These are phyloP conservation scores for Furcifer pardalis DNA, from an alignment of 2,797 vertebrate species.

Conservation along the genomic window DNA sequence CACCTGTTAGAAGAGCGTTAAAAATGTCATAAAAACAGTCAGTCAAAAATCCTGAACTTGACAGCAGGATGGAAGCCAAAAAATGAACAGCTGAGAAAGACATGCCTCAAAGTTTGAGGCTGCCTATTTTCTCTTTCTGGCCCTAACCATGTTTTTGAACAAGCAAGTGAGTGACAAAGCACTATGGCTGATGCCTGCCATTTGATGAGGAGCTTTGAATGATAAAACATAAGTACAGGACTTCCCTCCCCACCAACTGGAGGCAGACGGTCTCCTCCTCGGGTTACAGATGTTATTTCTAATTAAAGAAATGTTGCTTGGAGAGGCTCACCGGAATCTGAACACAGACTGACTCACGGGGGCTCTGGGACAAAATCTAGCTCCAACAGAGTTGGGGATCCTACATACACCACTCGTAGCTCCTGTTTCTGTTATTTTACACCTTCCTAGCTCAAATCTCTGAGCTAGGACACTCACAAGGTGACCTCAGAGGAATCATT, in stretches of 20 bases:
- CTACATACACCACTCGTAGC: too few species aligned
- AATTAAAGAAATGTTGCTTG: conserved; percentile 46
- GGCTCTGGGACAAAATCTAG: too few species aligned
- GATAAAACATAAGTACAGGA: conserved; percentile 53
- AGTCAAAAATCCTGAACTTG: conserved; percentile 48
- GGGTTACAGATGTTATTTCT: conserved; percentile 49
- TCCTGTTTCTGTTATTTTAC: too few species aligned
- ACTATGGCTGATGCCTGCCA: conserved; percentile 44
- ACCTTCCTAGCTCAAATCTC: too few species aligned
- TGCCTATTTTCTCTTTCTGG: too few species aligned
- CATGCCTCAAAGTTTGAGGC: too few species aligned
- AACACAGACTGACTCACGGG: too few species aligned
- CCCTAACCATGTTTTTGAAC: conserved; percentile 36
- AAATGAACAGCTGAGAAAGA: conserved; percentile 62
- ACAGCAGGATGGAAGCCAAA: conserved; percentile 37
- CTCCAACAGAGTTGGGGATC: too few species aligned
- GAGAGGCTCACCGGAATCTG: too few species aligned
- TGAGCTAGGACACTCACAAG: too few species aligned
- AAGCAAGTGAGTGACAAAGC: conserved; percentile 22
- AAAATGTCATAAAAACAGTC: conserved; percentile 32
- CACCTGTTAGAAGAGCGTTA: conserved; percentile 30
- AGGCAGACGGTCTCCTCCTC: conserved; percentile 48
- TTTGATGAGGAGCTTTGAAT: conserved; percentile 48
- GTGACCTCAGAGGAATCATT: too few species aligned
- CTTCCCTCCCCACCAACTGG: conserved; percentile 43